Percentiles rank a stretch among this genome's conserved stretches.
These are phyloP conservation scores for Mystacornis crossleyi DNA, from an alignment of 2,113 vertebrate genomes.

Conservation along the genomic window DNA sequence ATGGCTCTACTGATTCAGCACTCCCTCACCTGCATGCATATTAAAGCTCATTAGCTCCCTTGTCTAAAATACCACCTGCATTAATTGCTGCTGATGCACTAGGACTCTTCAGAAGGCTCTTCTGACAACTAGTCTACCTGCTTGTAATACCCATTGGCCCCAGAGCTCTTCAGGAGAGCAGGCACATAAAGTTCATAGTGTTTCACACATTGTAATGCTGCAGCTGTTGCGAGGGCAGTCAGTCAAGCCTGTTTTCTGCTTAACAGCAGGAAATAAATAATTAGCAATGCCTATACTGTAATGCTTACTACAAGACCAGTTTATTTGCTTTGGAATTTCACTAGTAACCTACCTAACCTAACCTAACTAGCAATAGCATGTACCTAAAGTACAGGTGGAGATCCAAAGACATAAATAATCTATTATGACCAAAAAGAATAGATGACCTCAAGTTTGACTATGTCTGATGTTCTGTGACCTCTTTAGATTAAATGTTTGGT, in stretches of 20 bases:
- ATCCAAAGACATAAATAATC: not conserved
- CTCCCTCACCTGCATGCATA: constrained; percentile 99
- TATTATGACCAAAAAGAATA: not conserved
- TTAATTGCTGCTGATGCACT: constrained; percentile 93
- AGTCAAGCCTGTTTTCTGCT: constrained; percentile 75
- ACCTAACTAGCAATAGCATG: not conserved
- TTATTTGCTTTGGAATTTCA: constrained; percentile 31
- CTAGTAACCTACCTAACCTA: constrained; percentile 1
- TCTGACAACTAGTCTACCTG: constrained; percentile 82
- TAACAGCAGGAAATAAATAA: constrained; percentile 79
- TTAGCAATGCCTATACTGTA: constrained; percentile 65
- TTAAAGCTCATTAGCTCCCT: constrained; percentile 99
- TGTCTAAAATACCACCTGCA: constrained; percentile 98
- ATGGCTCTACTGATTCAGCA: constrained; percentile 95
- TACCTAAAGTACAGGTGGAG: not conserved
- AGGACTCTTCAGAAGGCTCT: constrained; percentile 82
- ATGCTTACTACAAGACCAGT: constrained; percentile 45
- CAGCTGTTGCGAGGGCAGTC: constrained; percentile 76
- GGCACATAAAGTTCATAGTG: constrained; percentile 39
- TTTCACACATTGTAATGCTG: constrained; percentile 55
- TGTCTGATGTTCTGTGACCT: not conserved
- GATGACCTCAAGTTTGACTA: not conserved
- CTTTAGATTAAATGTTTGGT: not conserved
- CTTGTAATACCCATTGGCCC: constrained; percentile 62
- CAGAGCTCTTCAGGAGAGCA: constrained; percentile 64